Evolutionary conservation across 1,140 invertebrate species (phyloP).

Genomic region (Drosophila sproati): DNA sequence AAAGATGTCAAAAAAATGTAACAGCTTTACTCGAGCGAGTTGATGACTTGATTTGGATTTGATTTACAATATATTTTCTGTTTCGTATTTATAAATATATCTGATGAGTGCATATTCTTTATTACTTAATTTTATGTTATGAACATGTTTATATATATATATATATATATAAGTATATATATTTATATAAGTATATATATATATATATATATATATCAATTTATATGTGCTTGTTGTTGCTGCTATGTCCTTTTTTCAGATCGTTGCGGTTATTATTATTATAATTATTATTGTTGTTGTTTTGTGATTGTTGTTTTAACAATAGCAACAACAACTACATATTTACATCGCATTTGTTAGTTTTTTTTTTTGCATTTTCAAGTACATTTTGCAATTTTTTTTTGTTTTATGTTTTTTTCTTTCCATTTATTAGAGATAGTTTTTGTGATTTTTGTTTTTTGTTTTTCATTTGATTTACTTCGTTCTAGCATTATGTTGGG

Average conservation of each 20-base stretch:
- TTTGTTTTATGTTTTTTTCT: conserved; percentile 19
- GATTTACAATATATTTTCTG: conserved; percentile 13
- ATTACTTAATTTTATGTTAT: neutral
- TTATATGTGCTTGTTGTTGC: conserved; percentile 54
- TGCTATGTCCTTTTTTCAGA: conserved; percentile 33
- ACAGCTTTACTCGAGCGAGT: conserved; percentile 1
- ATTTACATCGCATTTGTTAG: conserved; percentile 76
- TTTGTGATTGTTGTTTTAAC: conserved; percentile 4
- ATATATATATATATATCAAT: conserved; percentile 25
- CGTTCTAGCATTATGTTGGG: conserved; percentile 20
- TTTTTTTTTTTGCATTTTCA: conserved; percentile 74
- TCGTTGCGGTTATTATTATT: conserved; percentile 29
- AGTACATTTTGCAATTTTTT: conserved; percentile 70
- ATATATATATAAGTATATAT: conserved; percentile 24
- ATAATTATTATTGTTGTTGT: conserved; percentile 40
- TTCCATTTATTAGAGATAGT: conserved; percentile 12
- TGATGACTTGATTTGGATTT: conserved; percentile 1
- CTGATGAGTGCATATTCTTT: conserved; percentile 2
- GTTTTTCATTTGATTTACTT: conserved; percentile 45
- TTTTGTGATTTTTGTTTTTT: conserved; percentile 19
- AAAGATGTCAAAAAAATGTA: neutral
- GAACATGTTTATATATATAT: neutral
- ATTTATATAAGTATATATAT: conserved; percentile 31
- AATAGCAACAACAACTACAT: conserved; percentile 72
- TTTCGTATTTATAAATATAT: conserved; percentile 25